A percentile compares a stretch with the other conserved stretches of the same genome.
Evolutionary conservation across 2,888 invertebrate species (phyloP).

Genomic region (Baronia brevicornis): DNA sequence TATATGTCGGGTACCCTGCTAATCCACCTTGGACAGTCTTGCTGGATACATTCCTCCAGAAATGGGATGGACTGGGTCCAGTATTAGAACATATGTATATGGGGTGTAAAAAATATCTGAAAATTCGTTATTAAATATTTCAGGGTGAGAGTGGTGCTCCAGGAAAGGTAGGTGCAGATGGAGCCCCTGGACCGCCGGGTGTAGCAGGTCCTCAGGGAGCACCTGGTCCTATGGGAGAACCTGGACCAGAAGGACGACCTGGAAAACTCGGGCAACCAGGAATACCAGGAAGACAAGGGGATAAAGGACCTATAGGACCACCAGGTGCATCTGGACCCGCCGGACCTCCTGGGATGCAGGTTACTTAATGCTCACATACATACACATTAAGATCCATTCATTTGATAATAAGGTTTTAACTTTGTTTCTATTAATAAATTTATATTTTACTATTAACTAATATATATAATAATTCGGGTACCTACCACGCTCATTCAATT

Average conservation of each 20-base stretch:
- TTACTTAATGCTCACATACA: too few relatives aligned
- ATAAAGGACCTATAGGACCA: conserved; percentile 82
- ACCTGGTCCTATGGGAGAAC: conserved; percentile 77
- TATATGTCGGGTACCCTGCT: too few relatives aligned
- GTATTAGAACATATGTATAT: too few relatives aligned
- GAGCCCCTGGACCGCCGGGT: conserved; percentile 81
- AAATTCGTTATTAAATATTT: conserved; percentile 10
- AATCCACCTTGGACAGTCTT: too few relatives aligned
- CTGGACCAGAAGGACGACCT: conserved; percentile 75
- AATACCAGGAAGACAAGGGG: conserved; percentile 82
- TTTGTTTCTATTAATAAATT: not conserved
- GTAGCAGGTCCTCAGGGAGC: conserved; percentile 80
- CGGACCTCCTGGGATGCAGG: conserved; percentile 82
- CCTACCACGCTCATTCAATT: too few relatives aligned
- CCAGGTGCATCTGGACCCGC: conserved; percentile 78
- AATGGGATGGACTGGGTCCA: too few relatives aligned
- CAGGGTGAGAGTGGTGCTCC: conserved; percentile 83
- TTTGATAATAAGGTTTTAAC: too few relatives aligned
- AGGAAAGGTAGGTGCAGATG: conserved; percentile 84
- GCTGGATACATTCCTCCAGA: too few relatives aligned
- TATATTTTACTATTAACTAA: too few relatives aligned
- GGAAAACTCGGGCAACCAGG: conserved; percentile 84
- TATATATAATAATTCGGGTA: too few relatives aligned
- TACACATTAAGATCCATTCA: too few relatives aligned
- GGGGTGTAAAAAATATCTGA: too few relatives aligned